Evolutionary conservation across 2,888 invertebrate genomes (phyloP).

Genomic region (Tenthredo scrophulariae): DNA sequence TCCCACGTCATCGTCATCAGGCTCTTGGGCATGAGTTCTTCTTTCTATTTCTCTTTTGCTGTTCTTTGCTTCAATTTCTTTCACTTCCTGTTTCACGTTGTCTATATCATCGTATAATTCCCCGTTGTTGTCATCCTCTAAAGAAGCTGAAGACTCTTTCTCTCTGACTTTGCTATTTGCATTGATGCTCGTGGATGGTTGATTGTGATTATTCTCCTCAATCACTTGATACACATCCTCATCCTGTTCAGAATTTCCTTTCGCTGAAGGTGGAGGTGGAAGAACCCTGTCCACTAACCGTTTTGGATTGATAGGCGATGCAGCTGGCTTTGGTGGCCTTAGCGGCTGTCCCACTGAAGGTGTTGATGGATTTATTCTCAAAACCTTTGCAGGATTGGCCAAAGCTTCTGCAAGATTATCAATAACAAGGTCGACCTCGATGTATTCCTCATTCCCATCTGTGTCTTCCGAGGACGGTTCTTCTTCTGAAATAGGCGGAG

Average conservation of each 20-base stretch:
- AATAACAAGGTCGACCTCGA: conserved; percentile 69
- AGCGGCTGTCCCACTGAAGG: neutral
- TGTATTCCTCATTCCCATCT: conserved; percentile 64
- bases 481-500: conserved; percentile 46
- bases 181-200: neutral
- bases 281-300: neutral
- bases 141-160: neutral
- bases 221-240: neutral
- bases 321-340: neutral
- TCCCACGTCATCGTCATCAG: neutral
- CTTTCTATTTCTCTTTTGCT: neutral
- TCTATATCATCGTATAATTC: conserved; percentile 58
- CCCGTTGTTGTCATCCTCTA: conserved; percentile 27
- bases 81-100: conserved; percentile 29
- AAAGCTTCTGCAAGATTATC: neutral
- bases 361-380: neutral
- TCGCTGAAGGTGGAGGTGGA: neutral
- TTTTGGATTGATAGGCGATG: neutral
- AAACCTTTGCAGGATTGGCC: too few species aligned
- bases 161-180: neutral
- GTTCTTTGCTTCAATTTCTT: conserved; percentile 12
- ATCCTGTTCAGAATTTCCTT: neutral
- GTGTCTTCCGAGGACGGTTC: conserved; percentile 46
- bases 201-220: neutral
- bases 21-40: neutral